Evolutionary conservation across 1,140 invertebrate genomes (phyloP).

Genomic region (Drosophila fuyamai): DNA sequence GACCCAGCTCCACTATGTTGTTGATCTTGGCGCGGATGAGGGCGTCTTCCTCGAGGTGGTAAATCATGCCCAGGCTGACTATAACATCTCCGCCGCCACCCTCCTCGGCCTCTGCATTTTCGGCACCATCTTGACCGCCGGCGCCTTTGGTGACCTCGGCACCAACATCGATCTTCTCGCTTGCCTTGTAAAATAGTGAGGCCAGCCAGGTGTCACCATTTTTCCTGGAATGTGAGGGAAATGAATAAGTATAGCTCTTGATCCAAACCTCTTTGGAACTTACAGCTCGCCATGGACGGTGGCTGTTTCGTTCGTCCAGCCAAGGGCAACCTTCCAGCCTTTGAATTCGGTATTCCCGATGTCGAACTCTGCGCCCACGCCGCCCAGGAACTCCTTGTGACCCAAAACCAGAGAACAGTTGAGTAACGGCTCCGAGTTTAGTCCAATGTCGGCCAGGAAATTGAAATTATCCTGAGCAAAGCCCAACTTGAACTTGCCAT

Average conservation of each 20-base stretch:
- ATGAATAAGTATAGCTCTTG: no score
- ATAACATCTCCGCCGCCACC: constrained; percentile 1
- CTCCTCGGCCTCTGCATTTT: not conserved
- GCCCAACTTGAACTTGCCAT: constrained; percentile 38
- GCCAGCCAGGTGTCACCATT: constrained; percentile 41
- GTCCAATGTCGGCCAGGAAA: constrained; percentile 30
- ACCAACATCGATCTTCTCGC: constrained; percentile 43
- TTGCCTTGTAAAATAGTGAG: constrained; percentile 54
- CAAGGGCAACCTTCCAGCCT: constrained; percentile 52
- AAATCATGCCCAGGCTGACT: constrained; percentile 53
- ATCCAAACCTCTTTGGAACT: not conserved
- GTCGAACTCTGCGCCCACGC: constrained; percentile 24
- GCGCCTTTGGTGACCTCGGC: constrained; percentile 28
- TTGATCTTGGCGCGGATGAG: constrained; percentile 66
- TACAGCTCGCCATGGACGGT: constrained; percentile 62
- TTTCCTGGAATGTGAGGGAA: constrained; percentile 3
- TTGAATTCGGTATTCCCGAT: not conserved
- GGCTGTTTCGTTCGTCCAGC: constrained; percentile 49
- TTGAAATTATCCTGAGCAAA: constrained; percentile 54
- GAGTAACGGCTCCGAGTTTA: constrained; percentile 17
- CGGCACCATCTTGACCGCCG: not conserved
- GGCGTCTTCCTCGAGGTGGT: constrained; percentile 55
- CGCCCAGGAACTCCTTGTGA: constrained; percentile 58
- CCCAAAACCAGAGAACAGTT: constrained; percentile 42
- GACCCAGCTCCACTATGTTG: constrained; percentile 44